These are phyloP conservation scores for Acropora yongei DNA, from an alignment of 64 coral and sea anemone species.

Conservation along the genomic window DNA sequence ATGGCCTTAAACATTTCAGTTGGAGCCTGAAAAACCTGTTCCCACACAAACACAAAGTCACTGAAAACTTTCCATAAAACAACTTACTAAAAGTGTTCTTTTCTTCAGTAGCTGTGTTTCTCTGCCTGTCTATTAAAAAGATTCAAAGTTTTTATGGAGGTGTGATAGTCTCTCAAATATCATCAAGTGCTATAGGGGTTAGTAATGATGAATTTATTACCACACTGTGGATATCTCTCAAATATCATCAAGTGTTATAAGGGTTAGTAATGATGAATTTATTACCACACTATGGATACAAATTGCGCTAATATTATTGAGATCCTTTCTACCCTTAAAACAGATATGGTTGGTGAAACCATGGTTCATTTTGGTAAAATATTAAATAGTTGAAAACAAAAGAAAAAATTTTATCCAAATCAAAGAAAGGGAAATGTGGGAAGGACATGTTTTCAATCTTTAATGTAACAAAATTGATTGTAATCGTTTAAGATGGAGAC, in stretches of 20 bases:
- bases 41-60: too few relatives aligned
- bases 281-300: neutral
- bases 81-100: slow-evolving; percentile 26
- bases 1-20: too few relatives aligned
- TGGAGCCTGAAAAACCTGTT: too few relatives aligned
- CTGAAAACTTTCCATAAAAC: too few relatives aligned
- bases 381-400: neutral
- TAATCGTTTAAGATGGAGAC: neutral
- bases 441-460: slow-evolving; percentile 9
- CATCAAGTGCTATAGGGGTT: neutral
- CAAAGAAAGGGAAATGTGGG: neutral
- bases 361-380: neutral
- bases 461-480: slow-evolving; percentile 17
- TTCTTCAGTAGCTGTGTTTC: slow-evolving; percentile 28
- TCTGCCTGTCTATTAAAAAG: slow-evolving; percentile 64
- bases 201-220: too few relatives aligned
- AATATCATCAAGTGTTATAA: neutral
- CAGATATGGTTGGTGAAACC: neutral
- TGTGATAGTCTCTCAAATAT: too few relatives aligned
- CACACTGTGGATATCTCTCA: neutral
- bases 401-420: neutral
- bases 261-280: too few relatives aligned
- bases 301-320: neutral
- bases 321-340: neutral
- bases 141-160: neutral